Base-by-base conservation (phyloP, 2,888 invertebrate genomes). In the Dasysyrphus tricinctus region DNA sequence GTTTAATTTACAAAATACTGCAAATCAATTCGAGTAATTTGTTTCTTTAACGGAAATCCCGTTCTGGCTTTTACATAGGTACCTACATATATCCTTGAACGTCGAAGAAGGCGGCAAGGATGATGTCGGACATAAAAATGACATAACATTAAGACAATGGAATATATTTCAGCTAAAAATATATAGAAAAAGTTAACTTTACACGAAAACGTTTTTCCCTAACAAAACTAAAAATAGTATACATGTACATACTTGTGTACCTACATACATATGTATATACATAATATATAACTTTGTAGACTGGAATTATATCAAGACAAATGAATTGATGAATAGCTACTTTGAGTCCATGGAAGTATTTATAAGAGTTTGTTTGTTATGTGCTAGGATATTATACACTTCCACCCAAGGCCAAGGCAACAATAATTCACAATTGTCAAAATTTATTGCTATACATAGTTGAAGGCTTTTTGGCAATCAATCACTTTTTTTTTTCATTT, bases 1-100 rank as follows among this genome's bases (percentile, higher is more conserved):
- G 65, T 29, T 65, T 65, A 65, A 65, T 65, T 65, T 47, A 47
- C 14, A 51, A 67, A 67, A 51, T 67, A 49, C 51, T 37, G 67
- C 49, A 67, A 51, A 67, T 51, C 49, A 67, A 67, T 67, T 67
- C 67, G 1, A 24, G 51, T 67, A 51, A 34, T 67, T 51, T 67
- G 67, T 67, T 67, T 19, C 37, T 32, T 34, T 16, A 47, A 44
- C 16, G n/a, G 9, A 24, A 34, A 51, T 51, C 19, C 19, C 7
- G 24, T 51, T 37, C 34, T 19, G 61, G 54, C 14, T n/a, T 32
- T 32, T 32, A 29, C 9, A 14, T 63, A 24, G 2, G 3, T 24
- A 24, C n/a, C n/a, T n/a, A n/a, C n/a, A n/a, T n/a, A 9, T 24
- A 24, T 24, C 39, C 14, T 39, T 19, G 24, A 42, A 63, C 6